These are phyloP conservation scores for Apaloderma vittatum DNA, from an alignment of 2,113 vertebrate species.

Conservation along the genomic window DNA sequence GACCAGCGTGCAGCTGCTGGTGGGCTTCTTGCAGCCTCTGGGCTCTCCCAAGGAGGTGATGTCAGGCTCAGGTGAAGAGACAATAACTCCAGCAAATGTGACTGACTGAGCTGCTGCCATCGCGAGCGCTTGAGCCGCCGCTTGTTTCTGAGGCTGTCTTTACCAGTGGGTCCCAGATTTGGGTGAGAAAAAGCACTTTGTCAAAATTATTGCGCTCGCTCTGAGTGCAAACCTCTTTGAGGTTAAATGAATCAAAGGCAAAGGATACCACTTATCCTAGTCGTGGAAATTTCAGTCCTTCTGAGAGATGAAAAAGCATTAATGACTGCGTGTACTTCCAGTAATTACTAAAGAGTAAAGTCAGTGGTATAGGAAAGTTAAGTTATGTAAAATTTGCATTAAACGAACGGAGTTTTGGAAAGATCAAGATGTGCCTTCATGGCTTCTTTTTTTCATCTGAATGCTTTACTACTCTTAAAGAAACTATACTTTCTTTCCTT, in stretches of 20 bases:
- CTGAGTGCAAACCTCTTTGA: not conserved
- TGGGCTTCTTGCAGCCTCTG: not conserved
- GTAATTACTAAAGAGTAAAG: slow-evolving; percentile 71
- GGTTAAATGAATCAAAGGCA: slow-evolving; percentile 63
- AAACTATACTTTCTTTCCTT: not conserved
- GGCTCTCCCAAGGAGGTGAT: not conserved
- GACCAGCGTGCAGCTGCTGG: not conserved
- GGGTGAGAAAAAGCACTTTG: not conserved
- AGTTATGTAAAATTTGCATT: not conserved
- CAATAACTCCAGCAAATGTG: not conserved
- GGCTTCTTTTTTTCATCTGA: slow-evolving; percentile 8
- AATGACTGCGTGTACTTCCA: slow-evolving; percentile 56
- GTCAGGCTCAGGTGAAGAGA: not conserved
- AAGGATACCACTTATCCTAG: slow-evolving; percentile 10
- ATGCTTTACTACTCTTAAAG: not conserved
- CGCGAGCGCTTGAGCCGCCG: not conserved
- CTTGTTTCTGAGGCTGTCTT: not conserved
- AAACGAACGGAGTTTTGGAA: not conserved
- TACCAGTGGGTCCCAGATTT: rapidly evolving
- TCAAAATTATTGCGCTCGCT: not conserved
- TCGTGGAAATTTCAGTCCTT: slow-evolving; percentile 22
- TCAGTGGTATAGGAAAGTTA: not conserved
- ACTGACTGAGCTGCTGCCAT: not conserved
- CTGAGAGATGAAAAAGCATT: slow-evolving; percentile 34
- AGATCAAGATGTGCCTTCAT: not conserved